These are phyloP conservation scores for Drosophila equinoxialis DNA, from an alignment of 1,140 invertebrate genomes.

Conservation along the genomic window DNA sequence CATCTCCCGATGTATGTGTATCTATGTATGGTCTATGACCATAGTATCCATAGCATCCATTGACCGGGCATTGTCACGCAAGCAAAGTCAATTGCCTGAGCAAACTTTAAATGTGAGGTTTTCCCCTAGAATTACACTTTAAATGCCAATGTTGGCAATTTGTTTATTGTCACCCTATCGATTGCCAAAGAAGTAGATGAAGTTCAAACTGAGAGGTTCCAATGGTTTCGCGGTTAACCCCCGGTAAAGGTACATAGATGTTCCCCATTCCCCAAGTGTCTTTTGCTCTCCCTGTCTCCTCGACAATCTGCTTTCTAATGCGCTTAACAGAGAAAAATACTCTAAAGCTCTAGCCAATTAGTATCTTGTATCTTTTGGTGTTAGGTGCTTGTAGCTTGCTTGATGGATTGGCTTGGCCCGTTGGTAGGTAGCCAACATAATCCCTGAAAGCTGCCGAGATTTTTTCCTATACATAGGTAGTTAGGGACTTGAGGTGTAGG, in stretches of 20 bases:
- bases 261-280: background rate
- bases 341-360: constrained; percentile 55
- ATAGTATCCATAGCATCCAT: constrained; percentile 34
- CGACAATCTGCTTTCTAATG: constrained; percentile 49
- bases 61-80: constrained; percentile 55
- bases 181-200: constrained; percentile 2
- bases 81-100: constrained; percentile 72
- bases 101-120: constrained; percentile 56
- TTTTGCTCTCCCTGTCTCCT: background rate
- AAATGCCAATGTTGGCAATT: constrained; percentile 76
- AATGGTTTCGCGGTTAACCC: constrained; percentile 47
- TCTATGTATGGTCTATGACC: background rate
- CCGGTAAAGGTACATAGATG: background rate
- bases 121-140: constrained; percentile 63
- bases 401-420: too few relatives aligned
- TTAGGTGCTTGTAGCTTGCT: constrained; percentile 1
- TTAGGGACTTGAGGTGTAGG: constrained; percentile 9
- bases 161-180: constrained; percentile 62
- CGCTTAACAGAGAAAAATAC: constrained; percentile 57
- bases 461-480: constrained; percentile 12
- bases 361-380: constrained; percentile 29
- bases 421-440: constrained; percentile 41
- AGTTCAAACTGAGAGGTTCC: constrained; percentile 11
- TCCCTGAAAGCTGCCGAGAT: constrained; percentile 74
- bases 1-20: too few relatives aligned